Conservation (phyloP, 2,888 invertebrate genomes). For the Sesamia inferens region DNA sequence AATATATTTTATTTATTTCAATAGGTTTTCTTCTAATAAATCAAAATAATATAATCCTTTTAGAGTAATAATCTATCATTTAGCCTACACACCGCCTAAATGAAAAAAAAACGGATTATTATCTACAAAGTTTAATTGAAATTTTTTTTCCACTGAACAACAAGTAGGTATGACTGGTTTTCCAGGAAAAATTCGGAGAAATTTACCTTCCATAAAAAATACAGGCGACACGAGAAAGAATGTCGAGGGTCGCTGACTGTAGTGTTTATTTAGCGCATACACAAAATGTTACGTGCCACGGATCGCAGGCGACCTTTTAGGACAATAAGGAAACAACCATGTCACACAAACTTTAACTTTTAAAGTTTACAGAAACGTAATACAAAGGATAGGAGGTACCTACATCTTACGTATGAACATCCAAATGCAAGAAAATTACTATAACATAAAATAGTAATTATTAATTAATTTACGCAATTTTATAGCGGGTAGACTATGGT, state of each 20-base stretch:
- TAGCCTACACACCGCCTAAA: not conserved
- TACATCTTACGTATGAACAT: not conserved
- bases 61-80: not conserved
- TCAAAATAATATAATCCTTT: not conserved
- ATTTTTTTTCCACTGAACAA: conserved; percentile 2
- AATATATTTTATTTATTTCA: too few relatives aligned
- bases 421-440: not conserved
- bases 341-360: not conserved
- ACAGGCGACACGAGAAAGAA: conserved; percentile 44
- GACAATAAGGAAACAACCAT: conserved; percentile 21
- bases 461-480: conserved; percentile 1
- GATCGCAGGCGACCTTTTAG: conserved; percentile 26
- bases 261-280: conserved; percentile 48
- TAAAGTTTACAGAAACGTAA: not conserved
- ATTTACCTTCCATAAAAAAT: conserved; percentile 46
- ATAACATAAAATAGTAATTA: not conserved
- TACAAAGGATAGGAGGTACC: not conserved
- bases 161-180: conserved; percentile 23
- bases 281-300: conserved; percentile 9
- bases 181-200: conserved; percentile 35
- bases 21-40: too few relatives aligned
- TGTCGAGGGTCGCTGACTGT: conserved; percentile 45
- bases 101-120: not conserved
- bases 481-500: not conserved
- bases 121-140: not conserved